These are phyloP conservation scores for Helleia helle DNA, from an alignment of 2,888 invertebrate species.

Conservation along the genomic window DNA sequence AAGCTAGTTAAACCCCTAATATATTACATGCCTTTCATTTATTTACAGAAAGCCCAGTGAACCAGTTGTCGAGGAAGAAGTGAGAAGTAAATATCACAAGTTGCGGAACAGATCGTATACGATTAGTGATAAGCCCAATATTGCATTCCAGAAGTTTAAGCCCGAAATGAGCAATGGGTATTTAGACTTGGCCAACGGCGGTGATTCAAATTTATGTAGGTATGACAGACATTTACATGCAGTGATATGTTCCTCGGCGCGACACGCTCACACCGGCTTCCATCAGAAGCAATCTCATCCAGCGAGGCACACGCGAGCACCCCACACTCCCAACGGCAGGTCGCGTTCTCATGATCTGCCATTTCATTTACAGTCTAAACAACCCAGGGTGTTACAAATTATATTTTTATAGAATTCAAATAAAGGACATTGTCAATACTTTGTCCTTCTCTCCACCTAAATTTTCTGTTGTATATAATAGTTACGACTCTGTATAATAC, in stretches of 20 bases:
- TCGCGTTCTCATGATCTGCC: slow-evolving; percentile 59
- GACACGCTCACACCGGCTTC: slow-evolving; percentile 60
- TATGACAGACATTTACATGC: slow-evolving; percentile 78
- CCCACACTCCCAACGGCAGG: slow-evolving; percentile 31
- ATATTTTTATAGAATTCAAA: slow-evolving; percentile 64
- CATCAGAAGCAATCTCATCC: slow-evolving; percentile 52
- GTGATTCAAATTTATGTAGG: slow-evolving; percentile 68
- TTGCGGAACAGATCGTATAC: slow-evolving; percentile 69
- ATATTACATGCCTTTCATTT: too few species aligned
- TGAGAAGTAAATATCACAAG: slow-evolving; percentile 52
- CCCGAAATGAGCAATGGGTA: slow-evolving; percentile 70
- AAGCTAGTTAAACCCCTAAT: too few species aligned
- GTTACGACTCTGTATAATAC: background rate
- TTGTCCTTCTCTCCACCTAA: slow-evolving; percentile 27
- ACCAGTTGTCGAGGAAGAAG: slow-evolving; percentile 47
- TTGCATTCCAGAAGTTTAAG: slow-evolving; percentile 53
- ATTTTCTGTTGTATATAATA: background rate
- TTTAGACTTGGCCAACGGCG: slow-evolving; percentile 75
- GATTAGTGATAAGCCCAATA: slow-evolving; percentile 56
- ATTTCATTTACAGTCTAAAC: slow-evolving; percentile 33
- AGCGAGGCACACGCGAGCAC: slow-evolving; percentile 30
- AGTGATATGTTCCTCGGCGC: slow-evolving; percentile 73
- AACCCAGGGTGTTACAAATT: slow-evolving; percentile 62
- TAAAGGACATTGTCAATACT: slow-evolving; percentile 32
- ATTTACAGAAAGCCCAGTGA: slow-evolving; percentile 77